Conservation (phyloP, 2,797 vertebrate genomes). For the Coracias cyanogaster region DNA sequence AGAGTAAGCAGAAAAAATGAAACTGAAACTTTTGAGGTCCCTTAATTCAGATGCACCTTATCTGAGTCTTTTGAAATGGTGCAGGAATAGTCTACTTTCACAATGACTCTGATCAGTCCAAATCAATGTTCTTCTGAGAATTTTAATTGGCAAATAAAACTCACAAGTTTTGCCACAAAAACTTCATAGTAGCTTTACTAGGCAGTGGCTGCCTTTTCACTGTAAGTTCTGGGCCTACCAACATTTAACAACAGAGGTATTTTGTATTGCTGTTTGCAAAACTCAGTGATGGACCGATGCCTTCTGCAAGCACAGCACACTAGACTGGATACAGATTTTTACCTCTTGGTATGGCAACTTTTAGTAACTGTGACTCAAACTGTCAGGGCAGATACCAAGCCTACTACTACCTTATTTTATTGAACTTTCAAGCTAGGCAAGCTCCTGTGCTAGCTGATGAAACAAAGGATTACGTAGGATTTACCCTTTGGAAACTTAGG, state of each 20-base stretch:
- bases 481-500: slow-evolving; percentile 31
- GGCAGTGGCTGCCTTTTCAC: too few species aligned
- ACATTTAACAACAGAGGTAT: too few species aligned
- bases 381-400: not conserved
- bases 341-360: not conserved
- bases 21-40: not conserved
- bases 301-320: too few species aligned
- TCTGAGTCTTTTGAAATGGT: not conserved
- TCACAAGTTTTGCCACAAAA: too few species aligned
- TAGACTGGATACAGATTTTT: too few species aligned
- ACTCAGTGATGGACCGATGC: too few species aligned
- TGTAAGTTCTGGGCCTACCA: too few species aligned
- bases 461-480: not conserved
- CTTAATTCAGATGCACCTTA: not conserved
- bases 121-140: not conserved
- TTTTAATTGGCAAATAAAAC: too few species aligned
- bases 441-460: not conserved
- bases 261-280: too few species aligned
- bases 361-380: not conserved
- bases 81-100: not conserved
- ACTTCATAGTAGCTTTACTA: too few species aligned
- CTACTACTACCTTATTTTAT: not conserved
- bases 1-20: not conserved
- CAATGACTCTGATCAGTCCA: not conserved
- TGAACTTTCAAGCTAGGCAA: slow-evolving; percentile 7